Conservation (phyloP, 1,140 invertebrate species). For the Dermatophagoides farinae region DNA sequence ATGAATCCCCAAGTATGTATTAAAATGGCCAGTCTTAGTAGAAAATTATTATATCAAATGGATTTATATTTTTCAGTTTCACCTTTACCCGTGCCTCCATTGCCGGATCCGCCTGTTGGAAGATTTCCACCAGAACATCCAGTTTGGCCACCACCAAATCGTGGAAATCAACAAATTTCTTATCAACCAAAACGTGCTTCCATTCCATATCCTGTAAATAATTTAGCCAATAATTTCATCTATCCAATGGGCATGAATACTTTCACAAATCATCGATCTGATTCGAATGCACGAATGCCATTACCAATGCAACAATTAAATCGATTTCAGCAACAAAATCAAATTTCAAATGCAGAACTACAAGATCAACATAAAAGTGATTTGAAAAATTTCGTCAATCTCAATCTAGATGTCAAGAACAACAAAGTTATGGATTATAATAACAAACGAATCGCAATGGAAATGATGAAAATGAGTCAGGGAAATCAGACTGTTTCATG, state of each 20-base stretch:
- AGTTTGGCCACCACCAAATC: constrained; percentile 12
- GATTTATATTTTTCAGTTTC: constrained; percentile 7
- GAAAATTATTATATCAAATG: constrained; percentile 5
- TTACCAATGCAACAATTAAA: background rate
- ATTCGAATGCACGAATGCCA: background rate
- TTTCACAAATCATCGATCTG: background rate
- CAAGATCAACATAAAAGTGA: background rate
- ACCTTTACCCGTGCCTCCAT: constrained; percentile 15
- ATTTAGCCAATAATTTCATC: too few species aligned
- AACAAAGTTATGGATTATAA: constrained; percentile 6
- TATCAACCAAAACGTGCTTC: too few species aligned
- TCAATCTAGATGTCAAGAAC: background rate
- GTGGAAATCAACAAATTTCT: background rate
- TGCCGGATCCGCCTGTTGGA: constrained; percentile 17
- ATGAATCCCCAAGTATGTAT: constrained; percentile 15
- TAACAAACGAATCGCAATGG: background rate
- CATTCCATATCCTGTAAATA: too few species aligned
- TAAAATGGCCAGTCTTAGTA: background rate
- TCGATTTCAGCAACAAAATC: background rate
- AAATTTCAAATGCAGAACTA: background rate
- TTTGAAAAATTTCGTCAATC: background rate
- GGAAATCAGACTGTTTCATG: background rate
- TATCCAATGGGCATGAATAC: too few species aligned
- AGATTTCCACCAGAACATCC: constrained; percentile 17
- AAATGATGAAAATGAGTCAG: background rate